phyloP scores from a whole-genome alignment of 2,888 invertebrate genomes.

The Galeopsomyia nigrocyanea region DNA sequence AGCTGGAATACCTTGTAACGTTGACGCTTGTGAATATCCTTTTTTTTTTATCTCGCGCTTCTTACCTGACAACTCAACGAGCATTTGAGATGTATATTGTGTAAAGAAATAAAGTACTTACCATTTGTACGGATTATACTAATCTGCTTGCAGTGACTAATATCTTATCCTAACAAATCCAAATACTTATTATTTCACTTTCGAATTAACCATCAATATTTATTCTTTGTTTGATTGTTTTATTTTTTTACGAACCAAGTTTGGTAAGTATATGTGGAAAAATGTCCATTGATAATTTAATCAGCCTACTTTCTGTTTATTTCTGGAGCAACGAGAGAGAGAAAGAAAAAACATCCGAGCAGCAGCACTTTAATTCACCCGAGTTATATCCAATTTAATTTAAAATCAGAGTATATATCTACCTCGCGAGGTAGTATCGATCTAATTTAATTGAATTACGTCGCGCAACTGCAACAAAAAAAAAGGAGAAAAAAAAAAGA shows the following conservation, averaged over 20 bases:
- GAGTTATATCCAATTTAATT: neutral
- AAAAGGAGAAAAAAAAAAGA: no score
- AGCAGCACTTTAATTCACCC: no score
- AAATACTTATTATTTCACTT: conserved; percentile 1
- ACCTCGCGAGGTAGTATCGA: neutral
- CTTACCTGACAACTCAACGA: conserved; percentile 13
- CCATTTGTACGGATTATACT: conserved; percentile 39
- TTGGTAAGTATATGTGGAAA: neutral
- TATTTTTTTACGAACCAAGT: no score
- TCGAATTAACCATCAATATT: conserved; percentile 18
- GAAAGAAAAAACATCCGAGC: neutral
- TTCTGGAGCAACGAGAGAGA: neutral
- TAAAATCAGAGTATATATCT: neutral
- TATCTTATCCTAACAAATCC: conserved; percentile 28
- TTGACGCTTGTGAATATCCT: conserved; percentile 9
- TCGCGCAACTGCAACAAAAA: neutral
- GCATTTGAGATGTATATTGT: conserved; percentile 39
- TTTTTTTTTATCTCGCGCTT: conserved; percentile 20
- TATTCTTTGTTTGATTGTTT: no score
- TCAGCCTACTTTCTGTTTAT: conserved; percentile 1
- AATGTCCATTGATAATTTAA: neutral
- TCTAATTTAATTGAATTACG: neutral
- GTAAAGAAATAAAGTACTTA: conserved; percentile 47
- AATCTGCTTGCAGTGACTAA: conserved; percentile 39
- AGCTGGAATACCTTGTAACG: neutral